Evolutionary conservation across 2,888 invertebrate genomes (phyloP).

Genomic region (Drosophila anceps): DNA sequence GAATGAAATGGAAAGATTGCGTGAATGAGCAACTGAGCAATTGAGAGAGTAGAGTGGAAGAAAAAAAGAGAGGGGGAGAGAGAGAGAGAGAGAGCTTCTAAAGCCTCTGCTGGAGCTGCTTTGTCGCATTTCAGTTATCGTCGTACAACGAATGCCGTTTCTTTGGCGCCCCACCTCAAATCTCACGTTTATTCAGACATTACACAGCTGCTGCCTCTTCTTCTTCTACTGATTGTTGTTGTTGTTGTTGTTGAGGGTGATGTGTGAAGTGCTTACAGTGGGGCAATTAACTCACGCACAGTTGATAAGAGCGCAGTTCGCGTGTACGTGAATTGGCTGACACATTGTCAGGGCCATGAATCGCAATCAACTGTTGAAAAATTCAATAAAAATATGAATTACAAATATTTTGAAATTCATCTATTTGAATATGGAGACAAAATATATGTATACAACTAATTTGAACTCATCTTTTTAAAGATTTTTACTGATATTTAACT

Average conservation of each 20-base stretch:
- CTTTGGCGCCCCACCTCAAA: constrained; percentile 26
- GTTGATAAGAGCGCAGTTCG: constrained; percentile 30
- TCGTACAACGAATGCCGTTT: constrained; percentile 48
- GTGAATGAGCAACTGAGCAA: constrained; percentile 20
- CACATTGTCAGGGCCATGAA: not conserved
- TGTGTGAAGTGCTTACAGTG: constrained; percentile 27
- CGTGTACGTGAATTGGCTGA: constrained; percentile 16
- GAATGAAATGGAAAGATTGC: constrained; percentile 57
- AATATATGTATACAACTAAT: not conserved
- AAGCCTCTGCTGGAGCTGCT: constrained; percentile 24
- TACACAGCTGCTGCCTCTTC: constrained; percentile 13
- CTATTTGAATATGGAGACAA: not conserved
- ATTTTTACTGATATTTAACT: too few species aligned
- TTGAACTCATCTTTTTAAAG: too few species aligned
- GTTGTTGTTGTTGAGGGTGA: not conserved
- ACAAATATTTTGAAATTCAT: not conserved
- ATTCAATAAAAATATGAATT: not conserved
- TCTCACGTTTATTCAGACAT: constrained; percentile 45
- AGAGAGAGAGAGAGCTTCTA: constrained; percentile 22
- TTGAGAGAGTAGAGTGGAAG: not conserved
- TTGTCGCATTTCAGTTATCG: constrained; percentile 42
- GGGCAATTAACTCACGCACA: constrained; percentile 22
- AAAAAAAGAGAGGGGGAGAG: not conserved
- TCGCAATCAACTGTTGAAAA: not conserved
- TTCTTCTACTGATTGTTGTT: constrained; percentile 4